Percentiles rank a stretch among this genome's conserved stretches.
phyloP scores from a whole-genome alignment of 1,140 invertebrate genomes.

The Stenopsyche tienmushanensis region DNA sequence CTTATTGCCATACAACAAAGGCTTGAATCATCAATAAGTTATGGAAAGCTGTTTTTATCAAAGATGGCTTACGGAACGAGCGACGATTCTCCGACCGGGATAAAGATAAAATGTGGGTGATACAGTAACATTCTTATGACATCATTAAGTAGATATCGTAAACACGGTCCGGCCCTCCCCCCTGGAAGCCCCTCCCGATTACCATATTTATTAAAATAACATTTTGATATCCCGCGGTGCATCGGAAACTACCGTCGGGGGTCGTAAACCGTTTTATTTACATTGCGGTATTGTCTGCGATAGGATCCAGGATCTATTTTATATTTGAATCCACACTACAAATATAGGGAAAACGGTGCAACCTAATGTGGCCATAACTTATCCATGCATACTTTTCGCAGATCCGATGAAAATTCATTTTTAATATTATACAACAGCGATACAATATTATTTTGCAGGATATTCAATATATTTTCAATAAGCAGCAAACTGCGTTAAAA shows the following conservation, averaged over 20 bases:
- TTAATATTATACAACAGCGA: too few relatives aligned
- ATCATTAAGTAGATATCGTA: conserved; percentile 22
- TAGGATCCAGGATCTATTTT: background rate
- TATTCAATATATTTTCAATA: too few relatives aligned
- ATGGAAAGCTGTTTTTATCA: background rate
- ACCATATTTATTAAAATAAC: conserved; percentile 38
- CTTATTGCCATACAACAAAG: too few relatives aligned
- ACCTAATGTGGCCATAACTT: too few relatives aligned
- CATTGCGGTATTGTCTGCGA: background rate
- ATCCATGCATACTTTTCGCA: too few relatives aligned
- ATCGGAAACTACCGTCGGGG: background rate
- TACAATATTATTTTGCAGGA: too few relatives aligned
- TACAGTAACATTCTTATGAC: conserved; percentile 30
- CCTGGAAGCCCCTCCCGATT: background rate
- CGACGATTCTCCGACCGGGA: background rate
- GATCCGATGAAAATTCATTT: too few relatives aligned
- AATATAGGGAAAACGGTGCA: too few relatives aligned
- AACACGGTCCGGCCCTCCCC: background rate
- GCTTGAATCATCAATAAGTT: background rate
- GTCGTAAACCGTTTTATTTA: conserved; percentile 38
- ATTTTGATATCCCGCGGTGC: conserved; percentile 33
- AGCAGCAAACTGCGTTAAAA: too few relatives aligned
- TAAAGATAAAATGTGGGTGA: too few relatives aligned
- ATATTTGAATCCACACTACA: background rate
- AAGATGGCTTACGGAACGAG: background rate